phyloP scores from a whole-genome alignment of 2,888 invertebrate species.

The Leptarthrus brevirostris region DNA sequence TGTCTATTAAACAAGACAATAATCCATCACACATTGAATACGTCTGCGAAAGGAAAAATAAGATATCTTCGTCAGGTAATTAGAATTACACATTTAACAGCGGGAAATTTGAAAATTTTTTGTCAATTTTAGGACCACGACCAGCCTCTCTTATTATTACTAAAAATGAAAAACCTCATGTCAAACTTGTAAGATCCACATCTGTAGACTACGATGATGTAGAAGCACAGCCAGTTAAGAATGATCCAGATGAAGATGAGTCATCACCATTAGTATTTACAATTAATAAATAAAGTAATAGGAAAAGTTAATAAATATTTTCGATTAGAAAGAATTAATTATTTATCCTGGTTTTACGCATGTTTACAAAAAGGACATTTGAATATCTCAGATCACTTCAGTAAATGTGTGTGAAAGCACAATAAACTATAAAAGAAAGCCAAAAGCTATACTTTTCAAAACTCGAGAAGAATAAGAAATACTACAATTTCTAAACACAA shows the following conservation, averaged over 20 bases:
- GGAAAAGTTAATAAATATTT: too few relatives aligned
- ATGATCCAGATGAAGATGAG: constrained; percentile 64
- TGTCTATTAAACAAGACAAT: constrained; percentile 63
- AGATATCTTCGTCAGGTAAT: constrained; percentile 57
- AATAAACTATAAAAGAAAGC: too few relatives aligned
- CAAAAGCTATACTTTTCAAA: too few relatives aligned
- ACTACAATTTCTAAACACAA: too few relatives aligned
- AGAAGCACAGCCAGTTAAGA: constrained; percentile 61
- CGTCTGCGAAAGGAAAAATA: constrained; percentile 60
- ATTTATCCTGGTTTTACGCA: too few relatives aligned
- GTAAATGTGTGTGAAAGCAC: too few relatives aligned
- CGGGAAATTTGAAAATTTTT: background rate
- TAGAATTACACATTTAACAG: too few relatives aligned
- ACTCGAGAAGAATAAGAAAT: too few relatives aligned
- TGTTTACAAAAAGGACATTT: too few relatives aligned
- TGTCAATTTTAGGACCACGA: constrained; percentile 60
- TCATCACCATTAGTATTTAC: constrained; percentile 65
- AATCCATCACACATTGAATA: constrained; percentile 62
- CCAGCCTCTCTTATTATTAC: constrained; percentile 66
- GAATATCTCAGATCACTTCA: too few relatives aligned
- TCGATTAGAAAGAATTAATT: too few relatives aligned
- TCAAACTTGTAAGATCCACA: constrained; percentile 65
- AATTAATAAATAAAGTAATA: constrained; percentile 51
- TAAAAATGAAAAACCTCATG: constrained; percentile 63
- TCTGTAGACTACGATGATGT: constrained; percentile 66